A percentile compares a stretch with the other conserved stretches of the same genome.
Conservation (phyloP, 2,888 invertebrate species). For the Margaritifera margaritifera region DNA sequence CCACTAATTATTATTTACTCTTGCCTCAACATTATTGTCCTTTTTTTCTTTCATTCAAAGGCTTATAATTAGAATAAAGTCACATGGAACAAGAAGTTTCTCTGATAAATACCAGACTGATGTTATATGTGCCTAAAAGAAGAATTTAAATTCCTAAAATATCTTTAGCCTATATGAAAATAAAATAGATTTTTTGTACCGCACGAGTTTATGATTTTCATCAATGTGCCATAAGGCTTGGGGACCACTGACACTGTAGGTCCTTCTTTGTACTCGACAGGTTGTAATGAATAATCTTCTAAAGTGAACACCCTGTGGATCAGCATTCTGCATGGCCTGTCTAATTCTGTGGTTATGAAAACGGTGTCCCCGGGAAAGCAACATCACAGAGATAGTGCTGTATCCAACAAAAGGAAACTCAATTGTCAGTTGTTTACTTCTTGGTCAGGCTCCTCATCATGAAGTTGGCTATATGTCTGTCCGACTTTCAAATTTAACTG, state of each 20-base stretch:
- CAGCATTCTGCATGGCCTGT: slow-evolving; percentile 5
- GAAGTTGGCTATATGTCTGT: slow-evolving; percentile 8
- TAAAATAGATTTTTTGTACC: no score
- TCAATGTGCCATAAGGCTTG: no score
- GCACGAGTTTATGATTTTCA: no score
- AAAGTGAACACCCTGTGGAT: slow-evolving; percentile 12
- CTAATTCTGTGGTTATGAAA: slow-evolving; percentile 7
- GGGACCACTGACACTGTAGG: slow-evolving; percentile 11
- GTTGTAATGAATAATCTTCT: slow-evolving; percentile 14
- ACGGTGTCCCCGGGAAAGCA: slow-evolving; percentile 7
- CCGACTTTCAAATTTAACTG: slow-evolving; percentile 6
- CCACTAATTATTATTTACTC: no score
- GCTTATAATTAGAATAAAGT: no score
- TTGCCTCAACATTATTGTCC: no score
- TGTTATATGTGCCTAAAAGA: no score
- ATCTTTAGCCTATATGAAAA: no score
- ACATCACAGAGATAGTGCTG: slow-evolving; percentile 1
- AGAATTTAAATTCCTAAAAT: no score
- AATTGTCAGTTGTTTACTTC: slow-evolving; percentile 8
- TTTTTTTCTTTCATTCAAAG: no score
- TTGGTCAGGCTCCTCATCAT: slow-evolving; percentile 7
- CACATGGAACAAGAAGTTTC: no score
- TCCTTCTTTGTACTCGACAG: slow-evolving; percentile 12
- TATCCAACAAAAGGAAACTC: slow-evolving; percentile 14
- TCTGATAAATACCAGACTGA: no score